These are phyloP conservation scores for Drosophila paracracens DNA, from an alignment of 2,888 invertebrate genomes.

Conservation along the genomic window DNA sequence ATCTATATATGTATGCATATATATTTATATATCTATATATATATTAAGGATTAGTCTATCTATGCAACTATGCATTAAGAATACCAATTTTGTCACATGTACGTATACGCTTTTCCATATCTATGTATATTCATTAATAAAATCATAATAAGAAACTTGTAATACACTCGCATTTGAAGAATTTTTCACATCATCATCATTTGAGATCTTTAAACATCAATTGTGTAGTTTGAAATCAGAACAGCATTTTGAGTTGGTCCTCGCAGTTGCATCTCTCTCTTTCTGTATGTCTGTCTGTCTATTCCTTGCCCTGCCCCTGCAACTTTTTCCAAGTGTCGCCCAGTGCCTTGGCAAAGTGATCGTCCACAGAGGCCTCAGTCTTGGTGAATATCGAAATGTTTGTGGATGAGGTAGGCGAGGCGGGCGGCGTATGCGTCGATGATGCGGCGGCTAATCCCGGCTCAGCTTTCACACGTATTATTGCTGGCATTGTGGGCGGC, in stretches of 20 bases:
- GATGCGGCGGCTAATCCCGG: slow-evolving; percentile 76
- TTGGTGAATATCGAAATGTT: slow-evolving; percentile 73
- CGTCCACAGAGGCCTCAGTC: slow-evolving; percentile 89
- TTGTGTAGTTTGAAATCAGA: slow-evolving; percentile 74
- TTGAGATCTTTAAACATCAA: slow-evolving; percentile 73
- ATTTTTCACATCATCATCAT: slow-evolving; percentile 73
- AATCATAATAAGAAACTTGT: slow-evolving; percentile 77
- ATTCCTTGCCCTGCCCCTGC: slow-evolving; percentile 86
- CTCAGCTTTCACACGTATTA: slow-evolving; percentile 82
- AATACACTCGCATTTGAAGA: slow-evolving; percentile 78
- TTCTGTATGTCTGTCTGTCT: slow-evolving; percentile 15
- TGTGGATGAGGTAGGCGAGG: slow-evolving; percentile 76
- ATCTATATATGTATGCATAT: slow-evolving; percentile 33
- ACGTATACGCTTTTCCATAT: slow-evolving; percentile 75
- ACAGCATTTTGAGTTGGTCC: slow-evolving; percentile 69
- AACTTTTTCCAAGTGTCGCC: slow-evolving; percentile 93
- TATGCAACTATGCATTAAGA: slow-evolving; percentile 68
- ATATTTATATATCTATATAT: slow-evolving; percentile 36
- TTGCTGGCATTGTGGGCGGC: slow-evolving; percentile 73
- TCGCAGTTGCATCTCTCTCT: slow-evolving; percentile 18
- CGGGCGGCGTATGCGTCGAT: slow-evolving; percentile 79
- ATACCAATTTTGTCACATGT: slow-evolving; percentile 79
- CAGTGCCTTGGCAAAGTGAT: slow-evolving; percentile 96
- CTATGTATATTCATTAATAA: slow-evolving; percentile 61
- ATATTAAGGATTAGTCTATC: slow-evolving; percentile 75